A percentile compares a stretch with the other conserved stretches of the same genome.
phyloP scores from a whole-genome alignment of 2,888 invertebrate species.

The Cryptus viduatorius region DNA sequence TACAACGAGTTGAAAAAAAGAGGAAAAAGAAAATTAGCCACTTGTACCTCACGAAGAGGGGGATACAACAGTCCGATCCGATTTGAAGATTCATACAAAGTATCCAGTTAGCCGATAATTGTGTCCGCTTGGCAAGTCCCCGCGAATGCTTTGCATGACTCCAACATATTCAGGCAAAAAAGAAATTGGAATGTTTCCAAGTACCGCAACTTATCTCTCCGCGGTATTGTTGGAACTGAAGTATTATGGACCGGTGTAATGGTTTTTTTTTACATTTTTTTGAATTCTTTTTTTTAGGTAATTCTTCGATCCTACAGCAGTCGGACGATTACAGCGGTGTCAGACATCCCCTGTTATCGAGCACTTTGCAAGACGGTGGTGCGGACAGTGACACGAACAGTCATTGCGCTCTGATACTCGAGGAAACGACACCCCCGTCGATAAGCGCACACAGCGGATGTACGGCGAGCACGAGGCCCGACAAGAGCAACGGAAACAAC shows the following conservation, averaged over 20 bases:
- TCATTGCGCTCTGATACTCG: constrained; percentile 86
- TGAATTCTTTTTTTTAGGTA: constrained; percentile 73
- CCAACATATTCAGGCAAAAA: not conserved
- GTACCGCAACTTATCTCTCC: not conserved
- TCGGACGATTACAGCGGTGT: constrained; percentile 78
- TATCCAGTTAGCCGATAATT: constrained; percentile 4
- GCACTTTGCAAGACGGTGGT: constrained; percentile 84
- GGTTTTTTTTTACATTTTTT: not conserved
- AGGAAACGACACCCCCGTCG: constrained; percentile 84
- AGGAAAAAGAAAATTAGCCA: not conserved
- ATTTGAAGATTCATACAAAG: not conserved
- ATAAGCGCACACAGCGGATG: constrained; percentile 79
- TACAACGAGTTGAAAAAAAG: not conserved
- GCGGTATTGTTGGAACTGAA: not conserved
- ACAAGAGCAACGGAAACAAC: constrained; percentile 91
- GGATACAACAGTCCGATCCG: not conserved
- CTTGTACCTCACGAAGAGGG: not conserved
- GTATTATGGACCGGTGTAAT: not conserved
- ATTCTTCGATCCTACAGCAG: constrained; percentile 79
- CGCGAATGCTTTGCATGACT: not conserved
- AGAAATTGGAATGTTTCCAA: constrained; percentile 12
- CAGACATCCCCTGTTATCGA: constrained; percentile 81
- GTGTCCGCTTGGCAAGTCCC: not conserved
- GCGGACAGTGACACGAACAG: constrained; percentile 88
- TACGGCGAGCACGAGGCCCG: constrained; percentile 79